Base-by-base conservation (phyloP, 53 echinoderm and acorn worm genomes). In the Luidia sarsii region DNA sequence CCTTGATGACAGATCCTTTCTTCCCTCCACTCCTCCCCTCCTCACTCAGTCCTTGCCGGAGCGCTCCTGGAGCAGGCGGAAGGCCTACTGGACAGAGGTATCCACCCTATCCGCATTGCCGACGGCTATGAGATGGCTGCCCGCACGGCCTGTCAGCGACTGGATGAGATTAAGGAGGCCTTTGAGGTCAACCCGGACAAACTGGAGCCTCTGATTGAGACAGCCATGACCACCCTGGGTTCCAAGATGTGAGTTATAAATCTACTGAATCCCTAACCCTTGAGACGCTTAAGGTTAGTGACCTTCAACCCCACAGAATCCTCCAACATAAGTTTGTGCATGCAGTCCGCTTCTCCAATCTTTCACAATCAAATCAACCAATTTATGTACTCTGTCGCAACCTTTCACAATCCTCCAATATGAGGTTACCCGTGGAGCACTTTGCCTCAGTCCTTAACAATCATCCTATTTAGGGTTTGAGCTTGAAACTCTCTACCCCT, bases 181-280 rank as follows among this genome's bases (percentile, higher is more conserved):
- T 97, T 93, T 52, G 88, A 88, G 33, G 94, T 97, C 51, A 86
- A 27, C 61, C 71, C 82, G 56, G 87, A 91, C 50, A 91, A 97
- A 79, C 66, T 93, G 33, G 99, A 97, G 48, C 94, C 99, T 16
- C 89, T 94, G 5, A 87, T 97, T 9, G 86, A 94, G 72, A 94
- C 91, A 30, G 99, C 99, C 14, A 97, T 94, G 99, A 97, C 99
- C 20, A 93, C 99, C 20, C 87, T 97, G 24, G 91, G 99, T 49
- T 96, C 99, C 33, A 97, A 94, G 89, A 97, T 97, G 95, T 95
- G 69, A 92, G 77, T 86, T 7, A n/a, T n/a, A n/a, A n/a, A n/a
- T n/a, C n/a, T n/a, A n/a, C n/a, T n/a, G n/a, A n/a, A n/a, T n/a
- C n/a, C n/a, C n/a, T n/a, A n/a, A n/a, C n/a, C n/a, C n/a, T n/a